Conservation (phyloP, 2,113 vertebrate species). For the Sardina pilchardus region DNA sequence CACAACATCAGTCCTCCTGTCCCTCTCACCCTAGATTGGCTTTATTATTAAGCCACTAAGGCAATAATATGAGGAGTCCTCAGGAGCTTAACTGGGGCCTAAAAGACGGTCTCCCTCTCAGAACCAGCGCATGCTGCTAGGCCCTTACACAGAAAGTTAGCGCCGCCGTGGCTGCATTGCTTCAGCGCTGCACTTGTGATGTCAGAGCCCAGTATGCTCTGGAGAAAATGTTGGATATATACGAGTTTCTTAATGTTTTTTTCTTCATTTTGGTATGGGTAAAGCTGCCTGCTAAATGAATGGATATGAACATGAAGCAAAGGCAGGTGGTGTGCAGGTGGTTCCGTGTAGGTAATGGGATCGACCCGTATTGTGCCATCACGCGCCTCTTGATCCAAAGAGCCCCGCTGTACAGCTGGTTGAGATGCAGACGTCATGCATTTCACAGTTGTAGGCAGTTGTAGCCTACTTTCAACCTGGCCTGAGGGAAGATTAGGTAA, state of each 20-base stretch:
- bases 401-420: not conserved
- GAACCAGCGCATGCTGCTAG: not conserved
- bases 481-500: not conserved
- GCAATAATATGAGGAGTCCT: not conserved
- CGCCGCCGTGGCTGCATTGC: no score
- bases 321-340: not conserved
- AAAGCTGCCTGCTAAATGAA: not conserved
- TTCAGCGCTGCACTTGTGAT: not conserved
- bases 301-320: not conserved
- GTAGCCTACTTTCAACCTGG: not conserved
- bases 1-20: not conserved
- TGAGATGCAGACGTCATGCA: not conserved
- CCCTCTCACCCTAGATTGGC: not conserved
- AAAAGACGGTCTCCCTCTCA: not conserved
- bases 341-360: not conserved
- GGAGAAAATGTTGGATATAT: not conserved
- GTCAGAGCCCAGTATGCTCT: not conserved
- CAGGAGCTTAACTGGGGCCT: not conserved
- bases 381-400: not conserved
- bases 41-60: not conserved
- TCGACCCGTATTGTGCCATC: not conserved
- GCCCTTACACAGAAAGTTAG: not conserved
- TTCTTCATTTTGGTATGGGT: not conserved
- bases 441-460: not conserved
- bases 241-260: no score